Conservation (phyloP, 2,888 invertebrate species). For the Halictus ligatus region DNA sequence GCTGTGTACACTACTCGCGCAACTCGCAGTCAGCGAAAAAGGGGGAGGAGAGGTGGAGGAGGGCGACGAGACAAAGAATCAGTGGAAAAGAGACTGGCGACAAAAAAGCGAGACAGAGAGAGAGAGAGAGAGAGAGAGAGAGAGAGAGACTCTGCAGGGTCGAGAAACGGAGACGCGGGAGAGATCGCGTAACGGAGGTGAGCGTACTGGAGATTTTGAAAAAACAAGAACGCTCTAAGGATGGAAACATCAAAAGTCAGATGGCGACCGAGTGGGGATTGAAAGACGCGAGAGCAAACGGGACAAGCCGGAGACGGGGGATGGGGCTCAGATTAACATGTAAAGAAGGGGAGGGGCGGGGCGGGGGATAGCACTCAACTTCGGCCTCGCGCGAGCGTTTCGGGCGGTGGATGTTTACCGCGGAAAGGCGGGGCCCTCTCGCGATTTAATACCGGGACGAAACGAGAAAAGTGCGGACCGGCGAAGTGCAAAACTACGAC, state of each 20-base stretch:
- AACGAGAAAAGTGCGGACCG: slow-evolving; percentile 64
- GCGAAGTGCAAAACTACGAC: slow-evolving; percentile 59
- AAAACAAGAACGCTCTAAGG: slow-evolving; percentile 21
- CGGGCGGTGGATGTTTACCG: slow-evolving; percentile 68
- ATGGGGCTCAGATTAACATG: not conserved
- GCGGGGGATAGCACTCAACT: slow-evolving; percentile 59
- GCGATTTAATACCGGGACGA: slow-evolving; percentile 59
- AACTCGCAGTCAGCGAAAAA: slow-evolving; percentile 20
- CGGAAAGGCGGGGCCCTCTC: slow-evolving; percentile 49
- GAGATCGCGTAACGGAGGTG: not conserved
- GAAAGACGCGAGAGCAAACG: not conserved
- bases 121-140: not conserved
- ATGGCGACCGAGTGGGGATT: slow-evolving; percentile 17
- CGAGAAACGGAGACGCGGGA: not conserved
- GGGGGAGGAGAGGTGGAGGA: not conserved
- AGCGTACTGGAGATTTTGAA: slow-evolving; percentile 24
- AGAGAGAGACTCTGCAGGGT: not conserved
- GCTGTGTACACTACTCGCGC: slow-evolving; percentile 67
- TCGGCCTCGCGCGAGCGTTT: slow-evolving; percentile 61
- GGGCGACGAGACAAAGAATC: slow-evolving; percentile 31
- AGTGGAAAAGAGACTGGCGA: not conserved
- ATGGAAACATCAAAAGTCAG: slow-evolving; percentile 4
- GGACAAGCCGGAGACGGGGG: not conserved
- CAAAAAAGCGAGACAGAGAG: not conserved
- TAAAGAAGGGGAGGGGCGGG: not conserved